Evolutionary conservation across 1,140 invertebrate genomes (phyloP), one percentile per base, ranked within the genome.

Genomic region (Lineus longissimus): DNA sequence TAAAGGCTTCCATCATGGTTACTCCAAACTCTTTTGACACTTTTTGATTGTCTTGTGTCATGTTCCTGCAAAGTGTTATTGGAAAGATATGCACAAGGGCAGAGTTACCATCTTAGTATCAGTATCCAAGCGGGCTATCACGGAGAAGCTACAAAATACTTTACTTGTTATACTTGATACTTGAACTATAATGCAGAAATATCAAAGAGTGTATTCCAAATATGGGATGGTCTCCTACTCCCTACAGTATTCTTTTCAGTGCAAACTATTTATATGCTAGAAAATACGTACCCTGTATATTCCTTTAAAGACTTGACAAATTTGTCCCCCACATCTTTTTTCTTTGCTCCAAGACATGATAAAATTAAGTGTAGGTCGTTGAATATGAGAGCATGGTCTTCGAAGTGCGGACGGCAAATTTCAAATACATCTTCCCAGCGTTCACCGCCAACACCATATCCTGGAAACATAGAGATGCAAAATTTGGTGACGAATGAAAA

Each of bases 311-410:
- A 82, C 6, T 69, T 59, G 70, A 82, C 68, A 61, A 77, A 31
- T 41, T 75, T 62, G 25, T 75, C 40, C 15, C 68, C 70, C 1
- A 71, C 70, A 9, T 71, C 51, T 45, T 78, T 73, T 30, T 81
- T 68, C 40, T 73, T 69, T 13, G 74, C 66, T 17, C 82, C 78
- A 0, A 85, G 70, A 64, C 78, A 82, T 1, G 79, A 70, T 79
- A 80, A 70, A 22, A 85, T 60, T n/a, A 85, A 75, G 66, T 87
- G 86, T 15, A 81, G 74, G 69, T 87, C 86, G 74, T 87, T 87
- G 68, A 87, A 87, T 0, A 75, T 72, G 17, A 84, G 69, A n/a
- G 84, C 73, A 67, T 87, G 86, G 65, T 86, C 83, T 61, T 84
- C 78, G 11, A 81, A 71, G 67, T 86, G 84, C 2, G 74, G 65